These are phyloP conservation scores for Drosophila athabasca DNA, from an alignment of 1,140 invertebrate genomes.

Conservation along the genomic window DNA sequence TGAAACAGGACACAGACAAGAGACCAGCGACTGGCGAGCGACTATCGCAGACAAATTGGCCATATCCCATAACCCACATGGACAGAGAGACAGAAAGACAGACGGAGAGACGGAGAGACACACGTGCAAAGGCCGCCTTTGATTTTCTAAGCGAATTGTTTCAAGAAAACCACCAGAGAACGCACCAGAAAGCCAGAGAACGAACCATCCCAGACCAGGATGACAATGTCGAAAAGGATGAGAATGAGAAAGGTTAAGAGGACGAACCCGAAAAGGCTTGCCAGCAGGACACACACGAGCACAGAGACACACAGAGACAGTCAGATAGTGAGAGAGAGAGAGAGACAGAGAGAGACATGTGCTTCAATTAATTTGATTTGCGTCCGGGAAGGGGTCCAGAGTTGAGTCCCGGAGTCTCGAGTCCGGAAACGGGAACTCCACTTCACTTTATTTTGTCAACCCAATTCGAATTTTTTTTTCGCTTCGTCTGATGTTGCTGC, in stretches of 20 bases:
- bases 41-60: constrained; percentile 73
- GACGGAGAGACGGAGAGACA: constrained; percentile 5
- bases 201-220: background rate
- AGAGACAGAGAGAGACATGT: constrained; percentile 7
- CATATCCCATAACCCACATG: constrained; percentile 49
- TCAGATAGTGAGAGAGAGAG: too few relatives aligned
- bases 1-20: too few relatives aligned
- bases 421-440: constrained; percentile 71
- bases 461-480: constrained; percentile 72
- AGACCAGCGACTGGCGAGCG: constrained; percentile 10
- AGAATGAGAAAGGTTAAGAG: constrained; percentile 17
- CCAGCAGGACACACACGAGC: constrained; percentile 10
- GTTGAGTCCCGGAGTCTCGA: constrained; percentile 7
- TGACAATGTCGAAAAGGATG: constrained; percentile 12
- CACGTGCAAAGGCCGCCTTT: constrained; percentile 65
- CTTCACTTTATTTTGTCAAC: constrained; percentile 78
- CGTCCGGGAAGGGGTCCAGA: constrained; percentile 30
- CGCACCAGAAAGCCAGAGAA: constrained; percentile 12
- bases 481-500: constrained; percentile 53
- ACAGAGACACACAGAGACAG: too few relatives aligned
- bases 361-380: constrained; percentile 83
- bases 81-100: constrained; percentile 11
- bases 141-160: constrained; percentile 84
- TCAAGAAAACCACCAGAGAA: constrained; percentile 81
- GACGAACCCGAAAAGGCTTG: constrained; percentile 25